These are phyloP conservation scores for Misgurnus anguillicaudatus DNA, from an alignment of 2,113 vertebrate species.

Conservation along the genomic window DNA sequence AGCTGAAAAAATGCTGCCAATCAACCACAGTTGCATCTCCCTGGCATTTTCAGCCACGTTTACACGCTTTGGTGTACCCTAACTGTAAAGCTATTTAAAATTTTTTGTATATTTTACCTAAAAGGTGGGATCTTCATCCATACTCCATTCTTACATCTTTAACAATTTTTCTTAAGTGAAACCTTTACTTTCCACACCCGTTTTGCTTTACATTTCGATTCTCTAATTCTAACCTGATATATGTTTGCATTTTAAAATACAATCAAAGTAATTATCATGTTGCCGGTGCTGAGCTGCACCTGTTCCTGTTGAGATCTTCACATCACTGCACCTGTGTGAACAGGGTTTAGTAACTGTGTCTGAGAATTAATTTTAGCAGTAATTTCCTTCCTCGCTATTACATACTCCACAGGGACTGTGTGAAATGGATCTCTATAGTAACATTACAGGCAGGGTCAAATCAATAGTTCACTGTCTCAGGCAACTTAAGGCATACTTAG, in stretches of 20 bases:
- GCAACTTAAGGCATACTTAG: constrained; percentile 39
- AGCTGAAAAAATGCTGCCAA: no score
- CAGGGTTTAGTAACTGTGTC: not conserved
- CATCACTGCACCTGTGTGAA: not conserved
- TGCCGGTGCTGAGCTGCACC: constrained; percentile 1
- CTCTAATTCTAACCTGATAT: no score
- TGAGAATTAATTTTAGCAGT: constrained; percentile 6
- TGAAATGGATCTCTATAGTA: constrained; percentile 17
- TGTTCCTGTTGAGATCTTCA: not conserved
- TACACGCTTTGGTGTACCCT: no score
- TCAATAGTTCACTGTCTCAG: constrained; percentile 41
- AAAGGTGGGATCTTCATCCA: no score
- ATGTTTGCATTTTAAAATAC: constrained; percentile 3
- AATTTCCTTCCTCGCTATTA: not conserved
- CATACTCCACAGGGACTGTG: not conserved
- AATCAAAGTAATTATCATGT: constrained; percentile 4
- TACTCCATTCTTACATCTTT: no score
- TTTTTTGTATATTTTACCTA: no score
- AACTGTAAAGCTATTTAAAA: no score
- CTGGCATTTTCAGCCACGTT: no score
- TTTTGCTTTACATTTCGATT: no score
- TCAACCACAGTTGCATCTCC: no score
- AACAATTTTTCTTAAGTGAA: no score
- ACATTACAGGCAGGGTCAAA: constrained; percentile 38
- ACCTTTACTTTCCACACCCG: no score